Percentiles rank a stretch among this genome's conserved stretches.
These are phyloP conservation scores for Castor canadensis DNA, from an alignment of 2,113 vertebrate species.

Conservation along the genomic window DNA sequence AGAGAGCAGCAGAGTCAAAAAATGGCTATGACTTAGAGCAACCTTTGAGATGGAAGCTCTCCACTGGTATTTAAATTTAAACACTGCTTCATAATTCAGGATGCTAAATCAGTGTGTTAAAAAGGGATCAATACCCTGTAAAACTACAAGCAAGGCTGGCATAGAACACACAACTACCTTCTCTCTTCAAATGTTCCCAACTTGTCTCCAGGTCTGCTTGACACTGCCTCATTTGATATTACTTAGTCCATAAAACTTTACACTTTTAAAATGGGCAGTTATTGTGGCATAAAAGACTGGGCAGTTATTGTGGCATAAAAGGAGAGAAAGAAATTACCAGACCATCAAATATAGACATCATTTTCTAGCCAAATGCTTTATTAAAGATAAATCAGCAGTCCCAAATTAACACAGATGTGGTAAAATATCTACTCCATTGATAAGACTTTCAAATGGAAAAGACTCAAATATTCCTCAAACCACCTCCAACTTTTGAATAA, in stretches of 20 bases:
- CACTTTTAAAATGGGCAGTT: slow-evolving; percentile 47
- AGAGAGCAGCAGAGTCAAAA: slow-evolving; percentile 30
- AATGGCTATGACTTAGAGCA: slow-evolving; percentile 19
- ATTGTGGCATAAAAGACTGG: slow-evolving; percentile 53
- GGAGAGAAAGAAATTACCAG: slow-evolving; percentile 47
- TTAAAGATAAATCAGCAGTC: slow-evolving; percentile 66
- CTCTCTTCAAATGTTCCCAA: background rate
- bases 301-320: slow-evolving; percentile 63
- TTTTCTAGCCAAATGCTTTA: slow-evolving; percentile 70
- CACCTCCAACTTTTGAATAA: background rate
- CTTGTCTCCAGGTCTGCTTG: slow-evolving; percentile 31
- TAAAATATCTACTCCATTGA: slow-evolving; percentile 48
- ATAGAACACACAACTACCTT: background rate
- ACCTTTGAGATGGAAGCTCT: slow-evolving; percentile 28
- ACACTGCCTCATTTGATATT: slow-evolving; percentile 49
- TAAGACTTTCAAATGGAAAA: slow-evolving; percentile 48
- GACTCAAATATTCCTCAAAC: background rate
- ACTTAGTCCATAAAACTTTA: slow-evolving; percentile 71
- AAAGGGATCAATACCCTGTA: slow-evolving; percentile 52
- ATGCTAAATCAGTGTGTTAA: slow-evolving; percentile 55
- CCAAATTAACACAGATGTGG: slow-evolving; percentile 55
- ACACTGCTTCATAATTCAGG: slow-evolving; percentile 33
- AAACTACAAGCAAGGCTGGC: slow-evolving; percentile 33
- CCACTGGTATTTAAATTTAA: slow-evolving; percentile 66
- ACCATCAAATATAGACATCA: slow-evolving; percentile 28